Evolutionary conservation across 2,888 invertebrate genomes (phyloP).

Genomic region (Ferrisia virgata): DNA sequence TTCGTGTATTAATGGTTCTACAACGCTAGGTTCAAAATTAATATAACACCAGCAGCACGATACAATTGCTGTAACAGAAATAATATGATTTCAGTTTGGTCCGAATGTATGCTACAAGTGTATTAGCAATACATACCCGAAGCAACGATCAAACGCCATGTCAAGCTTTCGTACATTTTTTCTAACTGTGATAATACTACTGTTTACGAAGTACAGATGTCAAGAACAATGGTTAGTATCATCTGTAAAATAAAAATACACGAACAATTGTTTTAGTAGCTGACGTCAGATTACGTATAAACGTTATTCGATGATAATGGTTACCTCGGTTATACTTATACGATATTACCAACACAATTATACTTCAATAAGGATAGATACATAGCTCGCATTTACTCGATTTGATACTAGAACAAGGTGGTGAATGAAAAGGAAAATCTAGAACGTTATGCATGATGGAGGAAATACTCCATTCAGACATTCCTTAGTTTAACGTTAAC

Average conservation of each 20-base stretch:
- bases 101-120: not conserved
- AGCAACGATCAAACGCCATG: not conserved
- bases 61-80: not conserved
- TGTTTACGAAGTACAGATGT: no score
- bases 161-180: not conserved
- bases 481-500: not conserved
- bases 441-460: not conserved
- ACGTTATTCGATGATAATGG: not conserved
- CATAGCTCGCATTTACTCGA: not conserved
- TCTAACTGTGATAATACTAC: not conserved
- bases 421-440: not conserved
- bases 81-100: not conserved
- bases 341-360: no score
- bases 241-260: not conserved
- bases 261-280: not conserved
- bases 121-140: not conserved
- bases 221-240: not conserved
- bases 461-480: not conserved
- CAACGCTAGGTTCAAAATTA: not conserved
- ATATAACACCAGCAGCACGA: not conserved
- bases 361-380: no score
- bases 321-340: no score
- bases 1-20: not conserved
- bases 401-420: not conserved
- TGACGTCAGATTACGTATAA: not conserved